Evolutionary conservation across 2,888 invertebrate species (phyloP), one percentile per base, ranked within the genome.

Genomic region (Drosophila monieri): DNA sequence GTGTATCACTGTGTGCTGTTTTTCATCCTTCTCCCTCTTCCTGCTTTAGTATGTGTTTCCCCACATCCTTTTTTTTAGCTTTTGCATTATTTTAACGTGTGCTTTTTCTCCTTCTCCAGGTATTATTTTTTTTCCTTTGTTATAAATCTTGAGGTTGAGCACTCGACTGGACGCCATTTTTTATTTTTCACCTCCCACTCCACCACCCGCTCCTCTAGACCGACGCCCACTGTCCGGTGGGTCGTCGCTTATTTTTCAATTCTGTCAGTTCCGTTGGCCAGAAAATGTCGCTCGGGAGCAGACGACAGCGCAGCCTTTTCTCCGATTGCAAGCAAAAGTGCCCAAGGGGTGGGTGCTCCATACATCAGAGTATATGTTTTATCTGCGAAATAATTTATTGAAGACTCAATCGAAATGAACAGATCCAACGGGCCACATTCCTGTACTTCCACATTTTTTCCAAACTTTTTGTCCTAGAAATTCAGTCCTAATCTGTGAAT

Each of bases 61-160:
- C 58, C 67, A 15, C 32, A 57, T 57, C 52, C 51, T 65, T 53
- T 54, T 68, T 68, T 56, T 77, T 39, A 52, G 62, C 57, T 71
- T 70, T 72, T 64, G 66, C 69, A 66, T 71, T 78, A 72, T 78
- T 78, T 74, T 64, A 77, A 61, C 67, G 65, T 71, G 71, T 62
- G 74, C 64, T 77, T 39, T 51, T 70, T 48, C 51, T 65, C 46
- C 59, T 54, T 48, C 61, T 43, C 8, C 27, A 4, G 12, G n/a
- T 14, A 21, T 46, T 47, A 58, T 64, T 78, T 74, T 58, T 57
- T 64, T 44, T 56, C 73, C 61, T 65, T 68, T 73, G 73, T 80
- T 80, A 84, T 76, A 80, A 77, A 80, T 80, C 84, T 80, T 77
- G 70, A 75, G 80, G 74, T 83, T 83, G 80, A 75, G 80, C 75